phyloP scores from a whole-genome alignment of 2,797 vertebrate species.

The Petrocephalus schoutedeni region DNA sequence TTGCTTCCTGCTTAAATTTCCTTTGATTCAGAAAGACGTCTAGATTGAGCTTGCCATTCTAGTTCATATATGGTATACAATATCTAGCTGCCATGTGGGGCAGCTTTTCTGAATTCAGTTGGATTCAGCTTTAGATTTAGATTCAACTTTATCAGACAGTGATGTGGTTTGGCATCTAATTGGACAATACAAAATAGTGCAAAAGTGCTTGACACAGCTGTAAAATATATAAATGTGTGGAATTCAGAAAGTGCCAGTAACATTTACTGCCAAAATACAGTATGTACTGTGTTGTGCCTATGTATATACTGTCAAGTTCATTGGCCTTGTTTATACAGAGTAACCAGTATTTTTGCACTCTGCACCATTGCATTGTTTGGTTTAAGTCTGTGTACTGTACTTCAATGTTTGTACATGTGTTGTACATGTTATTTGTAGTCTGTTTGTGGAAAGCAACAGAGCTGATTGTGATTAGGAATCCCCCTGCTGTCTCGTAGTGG shows the following conservation, averaged over 20 bases:
- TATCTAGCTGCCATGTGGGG: neutral
- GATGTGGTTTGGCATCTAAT: neutral
- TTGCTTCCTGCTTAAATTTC: neutral
- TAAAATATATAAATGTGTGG: neutral
- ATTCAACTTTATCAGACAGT: neutral
- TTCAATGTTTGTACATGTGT: no score
- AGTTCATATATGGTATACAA: neutral
- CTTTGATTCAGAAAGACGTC: neutral
- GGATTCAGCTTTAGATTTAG: neutral
- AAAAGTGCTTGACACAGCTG: neutral
- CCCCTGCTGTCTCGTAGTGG: slow-evolving; percentile 65
- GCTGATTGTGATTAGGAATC: no score
- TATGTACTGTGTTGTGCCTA: neutral
- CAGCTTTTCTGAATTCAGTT: neutral
- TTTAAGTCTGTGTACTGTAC: no score
- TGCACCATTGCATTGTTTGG: no score
- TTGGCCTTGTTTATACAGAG: no score
- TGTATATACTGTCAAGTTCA: no score
- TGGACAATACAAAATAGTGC: neutral
- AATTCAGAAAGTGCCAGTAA: neutral
- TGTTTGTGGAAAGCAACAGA: no score
- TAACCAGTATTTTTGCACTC: no score
- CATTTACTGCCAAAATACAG: neutral
- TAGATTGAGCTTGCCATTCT: neutral
- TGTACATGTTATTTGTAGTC: no score